A percentile compares a stretch with the other conserved stretches of the same genome.
Conservation (phyloP, 2,888 invertebrate genomes). For the Caenorhabditis sp. region DNA sequence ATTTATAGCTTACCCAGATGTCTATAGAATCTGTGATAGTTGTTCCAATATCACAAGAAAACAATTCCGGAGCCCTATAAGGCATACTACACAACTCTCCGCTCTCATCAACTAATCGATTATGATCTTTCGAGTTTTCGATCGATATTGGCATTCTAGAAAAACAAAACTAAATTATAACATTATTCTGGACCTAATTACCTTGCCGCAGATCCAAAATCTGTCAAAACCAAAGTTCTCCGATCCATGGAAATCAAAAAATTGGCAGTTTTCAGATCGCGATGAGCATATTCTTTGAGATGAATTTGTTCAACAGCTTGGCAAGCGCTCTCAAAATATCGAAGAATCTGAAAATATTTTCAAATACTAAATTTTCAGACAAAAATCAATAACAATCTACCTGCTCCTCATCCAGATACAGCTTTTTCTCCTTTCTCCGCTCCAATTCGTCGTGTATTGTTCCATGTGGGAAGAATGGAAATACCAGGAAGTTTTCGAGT, state of each 20-base stretch:
- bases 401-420: slow-evolving; percentile 11
- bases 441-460: slow-evolving; percentile 24
- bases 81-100: slow-evolving; percentile 87
- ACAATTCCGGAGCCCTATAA: slow-evolving; percentile 86
- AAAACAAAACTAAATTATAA: background rate
- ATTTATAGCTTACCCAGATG: slow-evolving; percentile 79
- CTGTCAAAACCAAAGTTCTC: slow-evolving; percentile 81
- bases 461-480: slow-evolving; percentile 37
- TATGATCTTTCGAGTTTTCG: slow-evolving; percentile 71
- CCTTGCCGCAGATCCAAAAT: slow-evolving; percentile 77
- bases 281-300: slow-evolving; percentile 62
- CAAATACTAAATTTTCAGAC: too few species aligned
- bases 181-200: too few species aligned
- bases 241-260: slow-evolving; percentile 80
- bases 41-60: slow-evolving; percentile 83
- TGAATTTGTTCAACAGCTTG: slow-evolving; percentile 55
- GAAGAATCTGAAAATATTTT: slow-evolving; percentile 38
- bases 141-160: slow-evolving; percentile 71
- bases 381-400: slow-evolving; percentile 1
- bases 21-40: slow-evolving; percentile 85
- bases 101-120: slow-evolving; percentile 80
- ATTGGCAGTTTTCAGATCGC: slow-evolving; percentile 87
- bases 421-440: background rate
- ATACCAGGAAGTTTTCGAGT: slow-evolving; percentile 24
- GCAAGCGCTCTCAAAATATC: slow-evolving; percentile 40